Conservation (phyloP, 1,140 invertebrate genomes). For the Sitophilus oryzae region DNA sequence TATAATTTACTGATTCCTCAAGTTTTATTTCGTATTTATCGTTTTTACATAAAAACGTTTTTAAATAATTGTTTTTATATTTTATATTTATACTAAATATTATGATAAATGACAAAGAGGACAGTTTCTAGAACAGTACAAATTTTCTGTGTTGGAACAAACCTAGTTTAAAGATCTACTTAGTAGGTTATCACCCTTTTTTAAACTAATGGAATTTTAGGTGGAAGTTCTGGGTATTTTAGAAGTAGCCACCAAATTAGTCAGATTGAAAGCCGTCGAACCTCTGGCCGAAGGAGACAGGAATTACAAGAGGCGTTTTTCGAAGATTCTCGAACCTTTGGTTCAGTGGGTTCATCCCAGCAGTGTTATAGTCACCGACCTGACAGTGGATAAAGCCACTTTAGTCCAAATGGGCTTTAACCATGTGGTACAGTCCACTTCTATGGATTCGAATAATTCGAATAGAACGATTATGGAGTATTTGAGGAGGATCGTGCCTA, state of each 20-base stretch:
- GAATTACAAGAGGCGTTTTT: conserved; percentile 69
- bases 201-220: conserved; percentile 9
- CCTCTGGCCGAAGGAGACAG: conserved; percentile 68
- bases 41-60: no score
- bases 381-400: conserved; percentile 73
- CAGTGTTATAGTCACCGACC: conserved; percentile 72
- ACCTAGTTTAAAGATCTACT: no score
- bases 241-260: conserved; percentile 65
- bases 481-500: conserved; percentile 72
- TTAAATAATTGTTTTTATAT: background rate
- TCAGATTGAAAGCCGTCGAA: conserved; percentile 74
- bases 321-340: conserved; percentile 73
- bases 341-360: conserved; percentile 70
- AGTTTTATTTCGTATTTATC: no score
- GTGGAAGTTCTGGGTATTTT: conserved; percentile 84
- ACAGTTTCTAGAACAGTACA: no score
- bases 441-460: conserved; percentile 55
- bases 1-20: no score
- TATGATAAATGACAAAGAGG: background rate
- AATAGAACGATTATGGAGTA: conserved; percentile 84
- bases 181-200: no score
- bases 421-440: conserved; percentile 62
- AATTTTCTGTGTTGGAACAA: no score
- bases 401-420: conserved; percentile 71
- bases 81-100: background rate